phyloP scores from a whole-genome alignment of 2,888 invertebrate species.

The Seira sanloemensis region DNA sequence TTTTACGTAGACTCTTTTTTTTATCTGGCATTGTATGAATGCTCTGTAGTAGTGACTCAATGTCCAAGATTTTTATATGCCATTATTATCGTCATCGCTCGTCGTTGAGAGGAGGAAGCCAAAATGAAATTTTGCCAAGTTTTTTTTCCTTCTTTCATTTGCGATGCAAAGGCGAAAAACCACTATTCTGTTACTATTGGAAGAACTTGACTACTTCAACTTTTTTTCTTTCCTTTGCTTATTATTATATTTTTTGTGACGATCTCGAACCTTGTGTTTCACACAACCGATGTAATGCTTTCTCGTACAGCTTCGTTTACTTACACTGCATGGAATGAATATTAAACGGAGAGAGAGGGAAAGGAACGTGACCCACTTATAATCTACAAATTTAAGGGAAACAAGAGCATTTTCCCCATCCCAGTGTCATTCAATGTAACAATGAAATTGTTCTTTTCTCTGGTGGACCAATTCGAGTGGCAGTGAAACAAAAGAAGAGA shows the following conservation, averaged over 20 bases:
- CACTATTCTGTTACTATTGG: background rate
- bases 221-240: background rate
- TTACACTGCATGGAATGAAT: background rate
- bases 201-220: conserved; percentile 3
- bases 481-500: conserved; percentile 15
- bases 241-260: background rate
- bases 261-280: too few species aligned
- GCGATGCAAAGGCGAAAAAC: background rate
- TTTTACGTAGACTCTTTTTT: too few species aligned
- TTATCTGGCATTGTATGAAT: background rate
- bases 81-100: conserved; percentile 47
- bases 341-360: background rate
- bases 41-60: too few species aligned
- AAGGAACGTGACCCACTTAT: conserved; percentile 28
- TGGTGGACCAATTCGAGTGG: background rate
- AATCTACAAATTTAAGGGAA: background rate
- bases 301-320: conserved; percentile 6
- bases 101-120: conserved; percentile 31
- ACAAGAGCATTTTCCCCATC: background rate
- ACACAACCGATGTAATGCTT: too few species aligned
- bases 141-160: conserved; percentile 10
- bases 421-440: too few species aligned
- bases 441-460: too few species aligned
- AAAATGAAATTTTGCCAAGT: conserved; percentile 57
- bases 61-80: conserved; percentile 42